A percentile compares a stretch with the other conserved stretches of the same genome.
phyloP scores from a whole-genome alignment of 2,888 invertebrate species.

The Cheilosia impressa region DNA sequence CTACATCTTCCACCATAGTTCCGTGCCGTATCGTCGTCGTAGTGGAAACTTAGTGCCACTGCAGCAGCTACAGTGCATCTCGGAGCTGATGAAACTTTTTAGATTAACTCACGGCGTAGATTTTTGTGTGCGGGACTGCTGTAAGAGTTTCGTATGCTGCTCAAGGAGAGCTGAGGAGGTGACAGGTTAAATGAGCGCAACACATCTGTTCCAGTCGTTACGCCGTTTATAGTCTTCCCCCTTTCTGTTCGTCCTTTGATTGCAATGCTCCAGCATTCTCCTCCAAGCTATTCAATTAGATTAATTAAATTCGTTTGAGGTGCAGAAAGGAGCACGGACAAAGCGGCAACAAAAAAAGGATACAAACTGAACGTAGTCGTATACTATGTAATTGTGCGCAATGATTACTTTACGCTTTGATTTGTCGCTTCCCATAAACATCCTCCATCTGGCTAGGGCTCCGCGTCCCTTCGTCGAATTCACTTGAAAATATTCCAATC shows the following conservation, averaged over 20 bases:
- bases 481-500: conserved; percentile 56
- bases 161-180: conserved; percentile 59
- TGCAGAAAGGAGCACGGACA: conserved; percentile 32
- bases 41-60: too few species aligned
- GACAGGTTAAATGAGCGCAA: conserved; percentile 73
- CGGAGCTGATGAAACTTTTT: conserved; percentile 66
- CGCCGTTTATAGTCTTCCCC: conserved; percentile 50
- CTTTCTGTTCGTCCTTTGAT: conserved; percentile 54
- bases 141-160: conserved; percentile 31
- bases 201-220: conserved; percentile 75
- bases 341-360: conserved; percentile 8
- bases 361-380: conserved; percentile 35
- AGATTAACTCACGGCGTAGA: conserved; percentile 59
- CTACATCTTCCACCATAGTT: conserved; percentile 5
- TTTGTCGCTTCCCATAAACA: conserved; percentile 66
- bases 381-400: conserved; percentile 57
- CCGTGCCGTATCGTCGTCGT: neutral
- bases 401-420: conserved; percentile 71
- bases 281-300: conserved; percentile 68
- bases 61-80: neutral
- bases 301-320: conserved; percentile 73
- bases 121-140: neutral
- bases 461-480: neutral
- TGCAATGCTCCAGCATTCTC: conserved; percentile 38
- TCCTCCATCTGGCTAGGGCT: conserved; percentile 5